Evolutionary conservation across 2,113 vertebrate species (phyloP).

Genomic region (Crotalus viridis): DNA sequence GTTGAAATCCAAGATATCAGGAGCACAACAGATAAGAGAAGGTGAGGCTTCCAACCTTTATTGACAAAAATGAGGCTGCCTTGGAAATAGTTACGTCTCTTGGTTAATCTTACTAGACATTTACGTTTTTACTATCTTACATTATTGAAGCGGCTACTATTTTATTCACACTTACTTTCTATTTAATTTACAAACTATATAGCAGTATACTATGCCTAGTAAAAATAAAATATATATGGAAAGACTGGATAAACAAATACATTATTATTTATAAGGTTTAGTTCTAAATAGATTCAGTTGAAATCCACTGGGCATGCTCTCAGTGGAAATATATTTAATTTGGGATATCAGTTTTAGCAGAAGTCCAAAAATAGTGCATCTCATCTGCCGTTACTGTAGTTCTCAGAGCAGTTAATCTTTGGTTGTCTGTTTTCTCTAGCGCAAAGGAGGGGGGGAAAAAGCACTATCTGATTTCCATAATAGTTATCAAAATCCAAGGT

Average conservation of each 20-base stretch:
- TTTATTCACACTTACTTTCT: not conserved
- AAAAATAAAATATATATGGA: not conserved
- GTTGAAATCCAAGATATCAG: not conserved
- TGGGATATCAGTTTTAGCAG: not conserved
- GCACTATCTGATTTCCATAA: not conserved
- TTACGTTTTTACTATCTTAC: not conserved
- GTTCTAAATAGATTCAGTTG: not conserved
- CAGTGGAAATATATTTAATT: not conserved
- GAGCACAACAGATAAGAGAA: not conserved
- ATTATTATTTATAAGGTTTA: not conserved
- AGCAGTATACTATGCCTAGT: not conserved
- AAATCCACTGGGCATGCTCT: not conserved
- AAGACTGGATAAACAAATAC: not conserved
- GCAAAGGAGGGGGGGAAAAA: not conserved
- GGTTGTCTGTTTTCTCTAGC: not conserved
- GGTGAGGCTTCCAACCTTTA: not conserved
- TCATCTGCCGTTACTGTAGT: not conserved
- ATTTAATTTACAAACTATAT: not conserved
- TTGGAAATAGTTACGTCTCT: not conserved
- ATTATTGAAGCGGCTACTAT: not conserved
- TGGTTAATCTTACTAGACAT: not conserved
- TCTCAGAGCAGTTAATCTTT: conserved; percentile 7
- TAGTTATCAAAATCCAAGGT: conserved; percentile 2
- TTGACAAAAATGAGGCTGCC: not conserved
- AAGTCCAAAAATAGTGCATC: not conserved